Percentiles rank a stretch among this genome's conserved stretches.
phyloP scores from a whole-genome alignment of 2,888 invertebrate species.

The Candidula unifasciata region DNA sequence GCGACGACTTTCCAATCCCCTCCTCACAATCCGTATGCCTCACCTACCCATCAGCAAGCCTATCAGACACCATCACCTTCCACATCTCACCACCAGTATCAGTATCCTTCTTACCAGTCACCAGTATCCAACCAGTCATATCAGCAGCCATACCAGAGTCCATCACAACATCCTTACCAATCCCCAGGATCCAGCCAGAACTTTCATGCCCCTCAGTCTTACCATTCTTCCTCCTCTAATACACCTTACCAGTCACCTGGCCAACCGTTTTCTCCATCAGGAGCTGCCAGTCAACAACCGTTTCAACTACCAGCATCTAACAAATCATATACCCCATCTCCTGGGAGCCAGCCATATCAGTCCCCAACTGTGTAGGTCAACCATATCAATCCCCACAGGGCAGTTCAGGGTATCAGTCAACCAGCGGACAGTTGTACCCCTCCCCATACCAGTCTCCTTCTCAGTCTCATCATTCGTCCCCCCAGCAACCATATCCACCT shows the following conservation, averaged over 20 bases:
- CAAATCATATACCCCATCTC: constrained; percentile 37
- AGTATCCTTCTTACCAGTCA: constrained; percentile 32
- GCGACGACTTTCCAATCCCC: constrained; percentile 37
- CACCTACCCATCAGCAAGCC: constrained; percentile 34
- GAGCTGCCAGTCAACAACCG: constrained; percentile 10
- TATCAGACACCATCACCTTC: constrained; percentile 36
- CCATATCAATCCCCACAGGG: constrained; percentile 25
- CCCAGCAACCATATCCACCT: constrained; percentile 34
- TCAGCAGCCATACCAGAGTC: constrained; percentile 43
- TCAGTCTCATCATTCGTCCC: constrained; percentile 18
- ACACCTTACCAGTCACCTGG: constrained; percentile 36
- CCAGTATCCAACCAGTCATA: constrained; percentile 27
- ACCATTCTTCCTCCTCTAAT: constrained; percentile 35
- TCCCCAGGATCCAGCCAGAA: constrained; percentile 31
- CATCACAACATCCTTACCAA: constrained; percentile 30
- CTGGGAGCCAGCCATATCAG: constrained; percentile 21
- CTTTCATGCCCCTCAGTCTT: constrained; percentile 40
- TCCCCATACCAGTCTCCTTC: constrained; percentile 44
- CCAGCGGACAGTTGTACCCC: constrained; percentile 30
- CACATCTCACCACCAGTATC: constrained; percentile 21
- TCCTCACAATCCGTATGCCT: constrained; percentile 40
- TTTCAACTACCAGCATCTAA: constrained; percentile 20
- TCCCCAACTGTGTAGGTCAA: constrained; percentile 8
- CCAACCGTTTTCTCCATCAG: constrained; percentile 18
- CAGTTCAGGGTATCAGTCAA: constrained; percentile 6